Percentiles rank a stretch among this genome's conserved stretches.
Conservation (phyloP, 1,140 invertebrate species). For the Brachionus paranguensis region DNA sequence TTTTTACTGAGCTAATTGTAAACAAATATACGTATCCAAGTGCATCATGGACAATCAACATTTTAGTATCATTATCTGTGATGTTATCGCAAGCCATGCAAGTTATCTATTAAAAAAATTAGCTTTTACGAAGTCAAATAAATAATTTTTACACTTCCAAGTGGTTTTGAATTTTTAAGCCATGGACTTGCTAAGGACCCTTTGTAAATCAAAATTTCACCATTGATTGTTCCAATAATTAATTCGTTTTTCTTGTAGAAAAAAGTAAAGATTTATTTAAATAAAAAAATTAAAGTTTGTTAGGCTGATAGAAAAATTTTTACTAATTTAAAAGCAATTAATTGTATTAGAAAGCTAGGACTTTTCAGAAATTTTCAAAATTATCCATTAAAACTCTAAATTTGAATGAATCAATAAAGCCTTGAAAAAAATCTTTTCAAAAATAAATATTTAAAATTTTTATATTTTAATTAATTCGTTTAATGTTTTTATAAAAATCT, state of each 20-base stretch:
- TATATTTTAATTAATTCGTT: too few species aligned
- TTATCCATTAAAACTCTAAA: too few species aligned
- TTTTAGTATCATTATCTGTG: neutral
- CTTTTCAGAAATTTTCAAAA: too few species aligned
- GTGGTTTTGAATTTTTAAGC: neutral
- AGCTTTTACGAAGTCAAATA: neutral
- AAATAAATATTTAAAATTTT: too few species aligned
- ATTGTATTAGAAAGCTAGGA: too few species aligned
- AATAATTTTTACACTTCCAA: neutral
- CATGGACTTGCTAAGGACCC: neutral
- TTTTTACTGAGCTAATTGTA: neutral
- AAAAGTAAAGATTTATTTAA: neutral
- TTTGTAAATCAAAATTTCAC: conserved; percentile 32
- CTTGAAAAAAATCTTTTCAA: too few species aligned
- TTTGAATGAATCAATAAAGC: too few species aligned
- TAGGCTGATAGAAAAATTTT: too few species aligned
- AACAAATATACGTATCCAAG: conserved; percentile 10
- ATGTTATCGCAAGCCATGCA: conserved; percentile 31
- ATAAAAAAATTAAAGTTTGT: too few species aligned
- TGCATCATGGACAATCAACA: conserved; percentile 13
- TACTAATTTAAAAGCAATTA: too few species aligned
- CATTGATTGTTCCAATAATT: conserved; percentile 29
- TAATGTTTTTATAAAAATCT: too few species aligned
- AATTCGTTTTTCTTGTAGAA: conserved; percentile 16
- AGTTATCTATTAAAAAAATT: neutral